Base-by-base conservation (phyloP, 2,797 vertebrate species). In the Melanogrammus aeglefinus region DNA sequence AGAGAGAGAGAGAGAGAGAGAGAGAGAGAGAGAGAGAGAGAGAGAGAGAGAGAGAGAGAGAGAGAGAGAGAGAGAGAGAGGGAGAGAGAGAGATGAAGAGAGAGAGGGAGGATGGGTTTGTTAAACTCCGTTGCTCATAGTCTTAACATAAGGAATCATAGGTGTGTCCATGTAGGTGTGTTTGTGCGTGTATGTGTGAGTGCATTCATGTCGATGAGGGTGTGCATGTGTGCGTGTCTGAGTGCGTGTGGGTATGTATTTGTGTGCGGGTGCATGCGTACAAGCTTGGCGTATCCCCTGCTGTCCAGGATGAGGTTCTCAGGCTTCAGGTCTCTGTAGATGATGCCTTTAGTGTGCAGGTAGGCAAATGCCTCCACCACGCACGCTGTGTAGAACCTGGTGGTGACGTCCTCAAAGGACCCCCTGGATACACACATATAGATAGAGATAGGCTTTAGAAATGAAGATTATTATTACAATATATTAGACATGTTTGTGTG, bases 261-360 rank as follows among this genome's bases (percentile, higher is more conserved):
- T 75, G 57, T 74, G n/a, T 72, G 66, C 21, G 70, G 31, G 74
- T 47, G 44, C 47, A 41, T 75, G 41, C 29, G 36, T 66, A 97
- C 97, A 94, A 99, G 93, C 82, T 99, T 99, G 89, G 97, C 96
- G 12, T 99, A 99, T 91, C 98, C 98, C 88, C 95, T 92, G 77
- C 96, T 94, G 91, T 99, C 98, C 90, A 99, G 94, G 74, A 99
- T 97, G 84, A 99, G 96, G 93, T 99, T 99, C 88, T 99, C 98
- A 66, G 98, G 98, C 79, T 99, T 99, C 91, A 99, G 96, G 95
- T 99, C 97, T 91, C 98, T 90, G 88, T 99, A 99, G 80, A 99
- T 98, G 91, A 99, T 97, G 82, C 97, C 97, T 94, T 97, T 99
- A 92, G 96, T 95, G 94, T 99, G 98, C 91, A 99, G 93, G 93